These are phyloP conservation scores for Beris morrisii DNA, from an alignment of 2,888 invertebrate genomes.

Conservation along the genomic window DNA sequence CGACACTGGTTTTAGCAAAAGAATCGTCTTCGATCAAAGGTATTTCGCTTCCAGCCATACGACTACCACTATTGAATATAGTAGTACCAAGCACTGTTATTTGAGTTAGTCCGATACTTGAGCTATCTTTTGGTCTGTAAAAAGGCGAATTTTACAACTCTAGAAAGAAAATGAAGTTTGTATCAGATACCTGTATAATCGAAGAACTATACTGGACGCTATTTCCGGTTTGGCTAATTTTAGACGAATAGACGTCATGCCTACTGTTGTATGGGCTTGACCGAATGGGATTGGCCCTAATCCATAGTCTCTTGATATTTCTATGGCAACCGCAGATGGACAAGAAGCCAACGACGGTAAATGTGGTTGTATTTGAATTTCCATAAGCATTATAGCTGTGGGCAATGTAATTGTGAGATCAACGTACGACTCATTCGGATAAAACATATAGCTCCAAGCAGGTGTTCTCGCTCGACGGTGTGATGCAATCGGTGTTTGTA, in stretches of 20 bases:
- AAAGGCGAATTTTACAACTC: background rate
- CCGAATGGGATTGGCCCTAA: slow-evolving; percentile 78
- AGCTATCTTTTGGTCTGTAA: slow-evolving; percentile 86
- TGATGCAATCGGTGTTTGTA: slow-evolving; percentile 77
- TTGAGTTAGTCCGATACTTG: slow-evolving; percentile 86
- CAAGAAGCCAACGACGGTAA: slow-evolving; percentile 82
- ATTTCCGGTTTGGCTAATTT: slow-evolving; percentile 82
- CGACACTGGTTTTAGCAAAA: slow-evolving; percentile 65
- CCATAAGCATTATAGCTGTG: slow-evolving; percentile 83
- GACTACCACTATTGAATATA: slow-evolving; percentile 68
- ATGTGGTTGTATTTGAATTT: slow-evolving; percentile 86
- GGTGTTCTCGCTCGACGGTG: slow-evolving; percentile 84
- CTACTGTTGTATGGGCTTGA: slow-evolving; percentile 82
- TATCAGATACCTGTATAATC: slow-evolving; percentile 50
- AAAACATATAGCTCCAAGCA: slow-evolving; percentile 96
- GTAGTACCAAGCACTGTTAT: slow-evolving; percentile 82
- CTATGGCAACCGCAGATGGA: slow-evolving; percentile 85
- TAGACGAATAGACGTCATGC: slow-evolving; percentile 83
- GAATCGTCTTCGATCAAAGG: slow-evolving; percentile 50
- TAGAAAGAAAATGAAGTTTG: too few relatives aligned
- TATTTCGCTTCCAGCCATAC: slow-evolving; percentile 32
- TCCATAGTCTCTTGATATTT: slow-evolving; percentile 80
- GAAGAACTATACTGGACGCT: slow-evolving; percentile 77
- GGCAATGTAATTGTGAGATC: slow-evolving; percentile 85
- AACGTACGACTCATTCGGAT: slow-evolving; percentile 85